Evolutionary conservation across 2,113 vertebrate genomes (phyloP).

Genomic region (Spheniscus mendiculus): DNA sequence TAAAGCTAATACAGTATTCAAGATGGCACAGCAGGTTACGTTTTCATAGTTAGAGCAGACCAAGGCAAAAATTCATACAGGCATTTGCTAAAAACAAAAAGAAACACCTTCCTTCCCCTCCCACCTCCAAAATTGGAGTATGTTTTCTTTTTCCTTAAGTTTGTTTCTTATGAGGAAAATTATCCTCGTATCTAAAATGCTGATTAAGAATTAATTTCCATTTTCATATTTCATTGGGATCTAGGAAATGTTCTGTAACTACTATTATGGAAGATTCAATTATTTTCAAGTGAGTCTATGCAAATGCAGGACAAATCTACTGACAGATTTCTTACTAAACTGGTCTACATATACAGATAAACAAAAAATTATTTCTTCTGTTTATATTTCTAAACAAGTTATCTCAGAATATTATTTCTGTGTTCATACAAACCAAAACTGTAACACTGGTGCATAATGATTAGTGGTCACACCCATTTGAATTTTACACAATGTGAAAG

Average conservation of each 20-base stretch:
- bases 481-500: neutral
- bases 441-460: neutral
- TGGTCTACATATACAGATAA: neutral
- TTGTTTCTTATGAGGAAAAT: neutral
- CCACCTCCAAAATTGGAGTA: neutral
- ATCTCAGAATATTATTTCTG: neutral
- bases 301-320: neutral
- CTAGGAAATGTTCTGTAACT: neutral
- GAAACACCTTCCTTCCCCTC: accelerated
- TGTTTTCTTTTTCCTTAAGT: neutral
- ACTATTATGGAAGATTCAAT: neutral
- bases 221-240: neutral
- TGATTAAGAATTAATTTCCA: neutral
- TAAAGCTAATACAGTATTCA: neutral
- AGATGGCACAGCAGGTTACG: neutral
- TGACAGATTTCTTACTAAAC: neutral
- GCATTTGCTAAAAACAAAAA: neutral
- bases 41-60: neutral
- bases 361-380: neutral
- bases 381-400: neutral
- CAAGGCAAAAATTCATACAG: neutral
- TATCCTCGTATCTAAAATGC: neutral
- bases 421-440: neutral
- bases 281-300: neutral
- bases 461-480: neutral